Evolutionary conservation across 1,140 invertebrate genomes (phyloP).

Genomic region (Lanistes nyassanus): DNA sequence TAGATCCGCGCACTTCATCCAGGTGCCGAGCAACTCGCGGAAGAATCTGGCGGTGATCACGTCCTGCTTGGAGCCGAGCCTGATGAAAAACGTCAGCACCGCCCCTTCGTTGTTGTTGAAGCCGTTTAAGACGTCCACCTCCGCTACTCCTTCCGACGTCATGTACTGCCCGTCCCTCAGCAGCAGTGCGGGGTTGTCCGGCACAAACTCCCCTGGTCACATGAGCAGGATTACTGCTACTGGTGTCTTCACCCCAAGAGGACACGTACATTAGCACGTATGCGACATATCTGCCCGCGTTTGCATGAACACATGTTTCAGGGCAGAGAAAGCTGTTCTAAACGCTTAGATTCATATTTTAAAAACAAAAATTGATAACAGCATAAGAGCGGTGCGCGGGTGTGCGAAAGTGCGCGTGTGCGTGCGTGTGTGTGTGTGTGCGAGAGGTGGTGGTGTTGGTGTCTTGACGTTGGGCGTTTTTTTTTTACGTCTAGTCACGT

Average conservation of each 20-base stretch:
- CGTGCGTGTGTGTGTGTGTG: not conserved
- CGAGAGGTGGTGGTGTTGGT: not conserved
- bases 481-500: too few species aligned
- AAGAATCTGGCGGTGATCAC: not conserved
- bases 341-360: too few species aligned
- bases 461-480: not conserved
- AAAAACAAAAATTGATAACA: too few species aligned
- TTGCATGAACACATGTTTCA: too few species aligned
- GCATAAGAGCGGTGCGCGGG: too few species aligned
- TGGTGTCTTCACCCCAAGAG: not conserved
- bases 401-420: not conserved
- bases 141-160: not conserved
- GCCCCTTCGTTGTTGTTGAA: not conserved
- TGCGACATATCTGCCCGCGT: too few species aligned
- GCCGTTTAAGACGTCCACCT: not conserved
- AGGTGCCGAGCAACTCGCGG: not conserved
- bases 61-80: not conserved
- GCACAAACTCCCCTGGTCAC: not conserved
- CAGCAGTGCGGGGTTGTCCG: not conserved
- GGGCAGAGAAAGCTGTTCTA: too few species aligned
- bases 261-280: too few species aligned
- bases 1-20: not conserved
- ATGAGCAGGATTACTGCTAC: not conserved
- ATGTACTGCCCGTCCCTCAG: not conserved
- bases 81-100: not conserved